Conservation (phyloP, 2,797 vertebrate genomes). For the Rhinogobio ventralis region DNA sequence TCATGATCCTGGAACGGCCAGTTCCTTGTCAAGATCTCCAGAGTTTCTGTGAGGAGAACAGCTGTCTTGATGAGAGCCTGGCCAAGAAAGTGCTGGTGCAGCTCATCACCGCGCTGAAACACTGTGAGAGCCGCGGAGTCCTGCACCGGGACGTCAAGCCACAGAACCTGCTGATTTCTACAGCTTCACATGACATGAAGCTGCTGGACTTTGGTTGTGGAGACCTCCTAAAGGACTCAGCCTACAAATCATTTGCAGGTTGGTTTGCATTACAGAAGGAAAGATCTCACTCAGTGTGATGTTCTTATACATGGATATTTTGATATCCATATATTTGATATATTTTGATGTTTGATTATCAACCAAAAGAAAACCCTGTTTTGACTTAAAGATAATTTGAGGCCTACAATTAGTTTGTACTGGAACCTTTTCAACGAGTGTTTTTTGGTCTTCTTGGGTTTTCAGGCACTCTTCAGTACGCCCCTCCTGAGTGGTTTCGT, state of each 20-base stretch:
- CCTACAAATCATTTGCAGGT: slow-evolving; percentile 48
- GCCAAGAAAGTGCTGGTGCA: slow-evolving; percentile 33
- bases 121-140: slow-evolving; percentile 1
- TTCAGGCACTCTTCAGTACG: slow-evolving; percentile 71
- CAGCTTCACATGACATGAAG: slow-evolving; percentile 39
- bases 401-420: not conserved
- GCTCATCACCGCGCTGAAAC: slow-evolving; percentile 34
- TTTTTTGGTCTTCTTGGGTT: not conserved
- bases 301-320: not conserved
- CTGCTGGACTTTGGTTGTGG: slow-evolving; percentile 60
- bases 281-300: slow-evolving; percentile 3
- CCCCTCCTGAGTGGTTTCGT: slow-evolving; percentile 72
- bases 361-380: too few species aligned
- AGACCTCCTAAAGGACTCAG: slow-evolving; percentile 24
- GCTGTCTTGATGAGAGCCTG: slow-evolving; percentile 15
- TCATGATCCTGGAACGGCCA: slow-evolving; percentile 42
- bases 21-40: slow-evolving; percentile 33
- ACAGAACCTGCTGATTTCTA: slow-evolving; percentile 53
- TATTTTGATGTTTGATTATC: not conserved
- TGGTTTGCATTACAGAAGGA: not conserved
- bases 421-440: not conserved
- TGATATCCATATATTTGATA: too few species aligned
- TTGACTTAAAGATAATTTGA: too few species aligned
- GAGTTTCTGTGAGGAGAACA: slow-evolving; percentile 10
- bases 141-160: slow-evolving; percentile 56